Evolutionary conservation across 1,140 invertebrate genomes (phyloP), one percentile per base, ranked within the genome.

Genomic region (Saccostrea cuccullata): DNA sequence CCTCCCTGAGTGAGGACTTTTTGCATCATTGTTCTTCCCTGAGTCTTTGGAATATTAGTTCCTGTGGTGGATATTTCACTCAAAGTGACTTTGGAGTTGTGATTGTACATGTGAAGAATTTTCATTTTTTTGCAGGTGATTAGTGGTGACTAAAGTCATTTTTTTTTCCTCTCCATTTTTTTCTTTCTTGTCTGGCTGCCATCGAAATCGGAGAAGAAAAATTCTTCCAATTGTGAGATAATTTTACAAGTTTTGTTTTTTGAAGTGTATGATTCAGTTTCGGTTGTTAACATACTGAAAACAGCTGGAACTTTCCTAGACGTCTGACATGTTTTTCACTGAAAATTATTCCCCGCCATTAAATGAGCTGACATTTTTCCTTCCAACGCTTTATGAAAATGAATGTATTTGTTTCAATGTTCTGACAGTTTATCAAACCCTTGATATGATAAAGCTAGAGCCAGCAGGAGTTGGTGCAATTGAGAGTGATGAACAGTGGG

Each of bases 231-330:
- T 60, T 60, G 58, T 60, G 13, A 60, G 58, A 60, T 60, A 60
- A 60, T 60, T 60, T 60, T 60, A 60, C 58, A 60, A 60, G 58
- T 60, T 60, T 60, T 20, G 58, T 20, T 60, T 60, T n/a, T 73
- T 73, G 67, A 73, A 73, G 67, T 73, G 67, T 73, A 73, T 73
- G 67, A 73, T 73, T 73, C 67, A 73, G 67, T 9, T 73, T 73
- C 26, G 4, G 13, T 30, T 73, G 67, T 30, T 73, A 73, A 73
- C 67, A 73, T 23, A 73, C 67, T 73, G 26, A 73, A 30, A 73
- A 73, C 67, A 73, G 23, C 67, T 73, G 67, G 67, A 73, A 30
- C 30, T 23, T 30, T 30, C 26, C 26, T 15, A 30, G 26, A 73
- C 23, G 23, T 23, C 26, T 73, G 67, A 30, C 30, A 73, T 26